Base-by-base conservation (phyloP, 2,113 vertebrate species). In the Nansenia antarctica region DNA sequence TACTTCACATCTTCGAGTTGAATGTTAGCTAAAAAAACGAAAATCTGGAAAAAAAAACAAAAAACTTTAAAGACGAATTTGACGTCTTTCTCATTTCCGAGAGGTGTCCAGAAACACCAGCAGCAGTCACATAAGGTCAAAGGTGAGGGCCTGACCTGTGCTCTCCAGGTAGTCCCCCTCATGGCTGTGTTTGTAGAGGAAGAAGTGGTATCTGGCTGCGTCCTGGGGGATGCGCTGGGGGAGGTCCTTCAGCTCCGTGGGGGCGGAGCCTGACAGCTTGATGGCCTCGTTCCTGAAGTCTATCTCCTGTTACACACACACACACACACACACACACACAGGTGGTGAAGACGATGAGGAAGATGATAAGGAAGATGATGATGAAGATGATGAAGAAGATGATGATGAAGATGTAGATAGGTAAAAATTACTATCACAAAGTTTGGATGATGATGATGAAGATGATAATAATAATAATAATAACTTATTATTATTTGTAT, bases 81-180 rank as follows among this genome's bases (percentile, higher is more conserved):
- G n/a, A n/a, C n/a, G n/a, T n/a, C n/a, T n/a, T n/a, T n/a, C n/a
- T n/a, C n/a, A n/a, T n/a, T n/a, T n/a, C n/a, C n/a, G n/a, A n/a
- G n/a, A n/a, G n/a, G n/a, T n/a, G n/a, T n/a, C n/a, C n/a, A n/a
- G n/a, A n/a, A n/a, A n/a, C n/a, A n/a, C n/a, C n/a, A n/a, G n/a
- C n/a, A n/a, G n/a, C n/a, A n/a, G n/a, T n/a, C n/a, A n/a, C n/a
- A n/a, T n/a, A n/a, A n/a, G n/a, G n/a, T n/a, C n/a, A n/a, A n/a
- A n/a, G n/a, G n/a, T 49, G 20, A 11, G 12, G 11, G 3, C 57
- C 20, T 81, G 75, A 99, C 98, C 95, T 91, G 95, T 94, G 63
- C 96, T 97, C 87, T 99, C 95, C 75, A 98, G 87, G 86, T 95
- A 95, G 89, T 98, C 95, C 72, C 97, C 97, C 90, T 98, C 96